These are phyloP conservation scores for Octomys mimax DNA, from an alignment of 2,797 vertebrate species.

Conservation along the genomic window DNA sequence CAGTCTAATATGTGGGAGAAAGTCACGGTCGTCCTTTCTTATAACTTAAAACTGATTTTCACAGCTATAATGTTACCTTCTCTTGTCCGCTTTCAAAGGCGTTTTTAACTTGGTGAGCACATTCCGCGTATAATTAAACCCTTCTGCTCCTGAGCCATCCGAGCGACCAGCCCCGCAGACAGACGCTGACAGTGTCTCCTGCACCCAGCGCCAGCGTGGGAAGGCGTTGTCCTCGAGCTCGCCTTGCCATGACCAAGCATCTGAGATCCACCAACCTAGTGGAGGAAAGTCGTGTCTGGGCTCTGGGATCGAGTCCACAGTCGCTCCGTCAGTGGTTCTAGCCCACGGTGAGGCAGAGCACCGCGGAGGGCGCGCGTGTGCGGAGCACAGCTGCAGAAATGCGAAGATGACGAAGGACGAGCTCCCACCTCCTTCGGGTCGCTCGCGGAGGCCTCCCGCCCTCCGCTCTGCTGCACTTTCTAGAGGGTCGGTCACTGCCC, in stretches of 20 bases:
- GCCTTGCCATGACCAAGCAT: neutral
- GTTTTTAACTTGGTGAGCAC: constrained; percentile 16
- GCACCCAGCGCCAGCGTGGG: neutral
- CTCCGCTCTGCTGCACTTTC: neutral
- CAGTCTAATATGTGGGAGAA: neutral
- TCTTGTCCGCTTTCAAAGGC: neutral
- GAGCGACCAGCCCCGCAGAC: neutral
- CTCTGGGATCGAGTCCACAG: neutral
- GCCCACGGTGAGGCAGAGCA: neutral
- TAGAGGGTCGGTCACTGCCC: neutral
- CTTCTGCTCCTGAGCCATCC: neutral
- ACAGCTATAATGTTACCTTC: constrained; percentile 40
- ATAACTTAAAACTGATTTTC: neutral
- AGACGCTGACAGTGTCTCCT: neutral
- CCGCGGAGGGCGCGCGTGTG: rapidly evolving
- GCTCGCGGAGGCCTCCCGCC: neutral
- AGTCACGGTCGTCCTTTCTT: neutral
- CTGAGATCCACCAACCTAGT: too few relatives aligned
- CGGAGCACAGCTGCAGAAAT: too few relatives aligned
- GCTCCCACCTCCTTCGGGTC: neutral
- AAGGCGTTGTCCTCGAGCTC: neutral
- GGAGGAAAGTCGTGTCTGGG: too few relatives aligned
- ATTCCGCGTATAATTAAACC: constrained; percentile 7
- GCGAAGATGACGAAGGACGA: neutral
- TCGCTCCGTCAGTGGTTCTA: neutral